Conservation (phyloP, 2,888 invertebrate genomes). For the Drosophila infuscata region DNA sequence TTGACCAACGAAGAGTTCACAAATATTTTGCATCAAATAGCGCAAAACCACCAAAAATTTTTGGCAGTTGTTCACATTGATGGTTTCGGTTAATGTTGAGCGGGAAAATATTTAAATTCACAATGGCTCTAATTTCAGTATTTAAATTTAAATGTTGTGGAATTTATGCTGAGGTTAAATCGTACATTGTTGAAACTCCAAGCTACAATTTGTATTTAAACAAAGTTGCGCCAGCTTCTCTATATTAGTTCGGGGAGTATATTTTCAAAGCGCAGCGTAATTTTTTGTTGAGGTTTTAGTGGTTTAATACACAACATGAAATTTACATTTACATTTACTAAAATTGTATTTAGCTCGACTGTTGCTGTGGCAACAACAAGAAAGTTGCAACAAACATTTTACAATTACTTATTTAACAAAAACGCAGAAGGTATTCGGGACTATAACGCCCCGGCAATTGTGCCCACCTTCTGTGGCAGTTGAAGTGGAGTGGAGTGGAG, state of each 20-base stretch:
- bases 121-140: background rate
- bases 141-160: background rate
- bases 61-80: slow-evolving; percentile 42
- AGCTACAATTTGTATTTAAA: slow-evolving; percentile 3
- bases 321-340: slow-evolving; percentile 39
- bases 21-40: slow-evolving; percentile 32
- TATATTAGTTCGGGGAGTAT: slow-evolving; percentile 22
- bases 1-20: slow-evolving; percentile 48
- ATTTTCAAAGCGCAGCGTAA: slow-evolving; percentile 34
- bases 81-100: slow-evolving; percentile 17
- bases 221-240: slow-evolving; percentile 11
- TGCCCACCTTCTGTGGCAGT: slow-evolving; percentile 29
- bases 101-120: background rate
- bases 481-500: background rate
- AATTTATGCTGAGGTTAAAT: background rate
- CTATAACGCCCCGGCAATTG: slow-evolving; percentile 33
- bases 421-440: slow-evolving; percentile 29
- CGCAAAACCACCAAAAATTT: slow-evolving; percentile 56
- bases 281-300: slow-evolving; percentile 27
- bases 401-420: slow-evolving; percentile 50
- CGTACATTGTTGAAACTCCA: background rate
- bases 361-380: slow-evolving; percentile 18
- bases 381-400: slow-evolving; percentile 35
- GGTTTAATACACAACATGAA: slow-evolving; percentile 36
- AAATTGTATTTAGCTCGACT: slow-evolving; percentile 29